Conservation (phyloP, 1,140 invertebrate species). For the Thereuonema tuberculata region DNA sequence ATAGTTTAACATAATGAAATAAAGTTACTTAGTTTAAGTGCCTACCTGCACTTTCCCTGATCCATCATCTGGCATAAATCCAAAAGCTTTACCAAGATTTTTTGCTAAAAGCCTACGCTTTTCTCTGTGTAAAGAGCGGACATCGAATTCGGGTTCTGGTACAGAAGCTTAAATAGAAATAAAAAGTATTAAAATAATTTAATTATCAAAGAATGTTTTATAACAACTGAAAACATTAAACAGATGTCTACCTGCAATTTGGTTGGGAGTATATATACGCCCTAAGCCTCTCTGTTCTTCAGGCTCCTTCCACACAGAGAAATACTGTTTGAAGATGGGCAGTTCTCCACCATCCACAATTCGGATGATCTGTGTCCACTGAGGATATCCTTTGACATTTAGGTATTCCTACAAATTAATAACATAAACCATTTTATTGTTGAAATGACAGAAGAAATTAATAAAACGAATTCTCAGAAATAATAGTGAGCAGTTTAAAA, state of each 20-base stretch:
- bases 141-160: slow-evolving; percentile 23
- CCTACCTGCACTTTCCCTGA: slow-evolving; percentile 38
- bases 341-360: slow-evolving; percentile 59
- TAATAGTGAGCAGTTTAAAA: neutral
- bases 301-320: slow-evolving; percentile 52
- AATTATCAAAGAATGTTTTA: neutral
- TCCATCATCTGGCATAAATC: slow-evolving; percentile 59
- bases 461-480: too few species aligned
- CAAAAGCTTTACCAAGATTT: slow-evolving; percentile 39
- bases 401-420: slow-evolving; percentile 42
- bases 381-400: slow-evolving; percentile 53
- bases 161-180: slow-evolving; percentile 17
- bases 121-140: slow-evolving; percentile 23
- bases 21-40: too few species aligned
- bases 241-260: slow-evolving; percentile 23
- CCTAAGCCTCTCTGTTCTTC: slow-evolving; percentile 37
- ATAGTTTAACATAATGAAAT: too few species aligned
- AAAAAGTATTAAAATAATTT: too few species aligned
- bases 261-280: slow-evolving; percentile 24
- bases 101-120: slow-evolving; percentile 26
- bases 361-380: slow-evolving; percentile 51
- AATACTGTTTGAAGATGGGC: slow-evolving; percentile 62
- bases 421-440: too few species aligned
- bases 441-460: too few species aligned
- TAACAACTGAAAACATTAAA: neutral